Evolutionary conservation across 2,888 invertebrate genomes (phyloP).

Genomic region (Eledone cirrhosa): DNA sequence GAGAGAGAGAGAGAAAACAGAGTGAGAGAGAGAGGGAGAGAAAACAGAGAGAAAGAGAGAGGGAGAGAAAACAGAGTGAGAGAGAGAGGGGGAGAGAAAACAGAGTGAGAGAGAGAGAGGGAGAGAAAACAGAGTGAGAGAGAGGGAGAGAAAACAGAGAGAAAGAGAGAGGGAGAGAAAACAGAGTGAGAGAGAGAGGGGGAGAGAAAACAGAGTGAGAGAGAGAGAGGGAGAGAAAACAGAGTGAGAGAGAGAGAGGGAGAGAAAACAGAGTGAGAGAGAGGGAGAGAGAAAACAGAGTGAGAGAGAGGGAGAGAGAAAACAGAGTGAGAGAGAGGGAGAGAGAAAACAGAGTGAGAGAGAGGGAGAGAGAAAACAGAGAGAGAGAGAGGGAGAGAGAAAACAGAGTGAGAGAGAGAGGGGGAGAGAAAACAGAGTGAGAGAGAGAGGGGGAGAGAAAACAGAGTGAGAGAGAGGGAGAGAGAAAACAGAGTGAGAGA

Average conservation of each 20-base stretch:
- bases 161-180: slow-evolving; percentile 14
- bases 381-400: slow-evolving; percentile 24
- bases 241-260: neutral
- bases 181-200: neutral
- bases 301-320: neutral
- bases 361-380: neutral
- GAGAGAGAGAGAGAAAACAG: neutral
- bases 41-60: no score
- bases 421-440: neutral
- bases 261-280: neutral
- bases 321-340: no score
- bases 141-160: no score
- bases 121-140: neutral
- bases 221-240: neutral
- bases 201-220: slow-evolving; percentile 21
- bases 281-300: neutral
- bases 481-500: neutral
- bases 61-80: neutral
- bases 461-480: neutral
- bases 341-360: slow-evolving; percentile 3
- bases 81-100: neutral
- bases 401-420: slow-evolving; percentile 1
- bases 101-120: neutral
- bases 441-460: neutral
- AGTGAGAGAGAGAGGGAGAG: slow-evolving; percentile 23